Evolutionary conservation across 2,888 invertebrate species (phyloP), one percentile per base, ranked within the genome.

Genomic region (Amphiduros pacificus): DNA sequence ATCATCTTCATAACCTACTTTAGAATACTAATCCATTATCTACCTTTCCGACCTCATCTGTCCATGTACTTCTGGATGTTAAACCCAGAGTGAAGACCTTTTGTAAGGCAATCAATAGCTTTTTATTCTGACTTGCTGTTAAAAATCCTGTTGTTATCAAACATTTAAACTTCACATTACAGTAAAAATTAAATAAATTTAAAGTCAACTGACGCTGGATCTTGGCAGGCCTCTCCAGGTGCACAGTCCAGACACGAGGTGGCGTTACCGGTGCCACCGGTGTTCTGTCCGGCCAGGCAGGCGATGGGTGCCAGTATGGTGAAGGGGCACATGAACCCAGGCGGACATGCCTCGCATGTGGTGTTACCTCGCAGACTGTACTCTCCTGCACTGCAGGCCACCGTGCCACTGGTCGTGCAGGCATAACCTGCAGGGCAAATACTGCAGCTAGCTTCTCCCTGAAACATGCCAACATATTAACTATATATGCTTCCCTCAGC

Each of bases 281-380:
- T 75, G 53, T 74, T 73, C 22, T 70, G 69, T 1, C 79, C 79
- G 14, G 61, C 31, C n/a, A 64, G 60, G 56, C 80, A 80, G 4
- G 57, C 36, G 28, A 75, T 69, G 6, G 66, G 68, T 32, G 55
- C 22, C 64, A 70, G 58, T 72, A 69, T 73, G 1, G 72, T 74
- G 17, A 72, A 69, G 24, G 66, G 67, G 36, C 67, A 67, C 48
- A 59, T 55, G 24, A 27, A 50, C 1, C 70, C 71, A n/a, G 65
- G 64, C 6, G 63, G 51, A 52, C 71, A 71, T 11, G 29, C 44
- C 9, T 55, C 58, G 40, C 70, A 70, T 20, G 61, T 56, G 24
- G 44, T 54, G 11, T 54, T 32, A n/a, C 61, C 65, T 5, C 61
- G 66, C 5, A 69, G 36, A 44, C 72, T 64, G 65, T 76, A 77